Conservation (phyloP, 2,113 vertebrate species). For the Bos taurus region DNA sequence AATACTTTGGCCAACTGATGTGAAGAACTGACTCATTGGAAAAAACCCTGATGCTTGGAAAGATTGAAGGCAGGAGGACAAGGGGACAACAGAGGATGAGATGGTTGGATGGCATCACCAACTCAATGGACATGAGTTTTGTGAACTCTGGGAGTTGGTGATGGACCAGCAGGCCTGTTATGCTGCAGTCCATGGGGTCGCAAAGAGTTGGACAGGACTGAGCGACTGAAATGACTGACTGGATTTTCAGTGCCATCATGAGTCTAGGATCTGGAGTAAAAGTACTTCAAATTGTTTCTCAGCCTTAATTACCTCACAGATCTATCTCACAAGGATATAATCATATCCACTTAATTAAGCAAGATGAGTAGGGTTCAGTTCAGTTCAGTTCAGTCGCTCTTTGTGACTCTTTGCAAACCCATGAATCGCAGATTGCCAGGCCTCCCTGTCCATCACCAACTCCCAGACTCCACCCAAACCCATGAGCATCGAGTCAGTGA, state of each 20-base stretch:
- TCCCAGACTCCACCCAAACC: too few species aligned
- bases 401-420: too few species aligned
- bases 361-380: neutral
- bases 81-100: neutral
- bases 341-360: neutral
- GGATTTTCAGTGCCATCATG: neutral
- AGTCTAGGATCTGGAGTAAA: neutral
- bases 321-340: neutral
- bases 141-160: neutral
- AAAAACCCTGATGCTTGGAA: neutral
- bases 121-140: neutral
- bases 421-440: too few species aligned
- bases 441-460: too few species aligned
- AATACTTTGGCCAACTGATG: neutral
- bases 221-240: neutral
- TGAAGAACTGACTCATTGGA: neutral
- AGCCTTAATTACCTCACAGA: neutral
- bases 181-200: neutral
- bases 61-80: neutral
- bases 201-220: neutral
- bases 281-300: neutral
- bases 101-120: neutral
- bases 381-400: too few species aligned
- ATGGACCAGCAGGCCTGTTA: neutral
- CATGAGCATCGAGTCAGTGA: too few species aligned